Base-by-base conservation (phyloP, 2,113 vertebrate genomes). In the Oxygymnocypris stewartii region DNA sequence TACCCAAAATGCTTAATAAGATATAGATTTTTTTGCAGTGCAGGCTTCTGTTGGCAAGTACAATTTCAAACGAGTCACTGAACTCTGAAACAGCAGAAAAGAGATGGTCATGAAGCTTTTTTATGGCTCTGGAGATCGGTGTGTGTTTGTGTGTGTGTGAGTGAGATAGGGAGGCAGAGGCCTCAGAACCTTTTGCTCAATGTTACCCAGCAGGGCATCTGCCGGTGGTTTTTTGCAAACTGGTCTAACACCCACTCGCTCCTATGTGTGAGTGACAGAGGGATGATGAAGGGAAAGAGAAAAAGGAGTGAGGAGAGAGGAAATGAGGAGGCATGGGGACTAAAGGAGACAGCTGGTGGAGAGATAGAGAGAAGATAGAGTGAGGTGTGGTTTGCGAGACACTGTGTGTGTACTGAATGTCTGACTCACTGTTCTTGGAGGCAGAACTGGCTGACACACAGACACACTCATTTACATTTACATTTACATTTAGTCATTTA, bases 211-310 rank as follows among this genome's bases (percentile, higher is more conserved):
- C 69, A 71, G 88, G 82, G 79, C 51, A 86, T 84, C 65, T 88
- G 81, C 75, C 3, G 73, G 31, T 79, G 75, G 57, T 76, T 49
- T 85, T 78, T 49, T 54, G 49, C 81, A 63, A 82, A 49, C 44
- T 59, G 61, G 47, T 49, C 74, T 77, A 89, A 54, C 85, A 77
- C 85, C 82, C 78, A 79, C 88, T 76, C 77, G n/a, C 31, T 84
- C 44, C 76, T 86, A 69, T 81, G 81, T 84, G 76, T 54, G 84
- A 88, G 75, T 84, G 87, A 86, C 87, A 89, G 74, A 54, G 71
- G 28, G 20, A 59, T 40, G 79, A 44, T 69, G 69, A 47, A 63
- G 57, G 40, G 49, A 69, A 8, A 31, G 67, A 87, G 54, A 63
- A 59, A 82, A 42, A 76, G 85, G 61, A 69, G 76, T 20, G 6